phyloP scores from a whole-genome alignment of 2,888 invertebrate species.

The Cremastobaeus sp. region DNA sequence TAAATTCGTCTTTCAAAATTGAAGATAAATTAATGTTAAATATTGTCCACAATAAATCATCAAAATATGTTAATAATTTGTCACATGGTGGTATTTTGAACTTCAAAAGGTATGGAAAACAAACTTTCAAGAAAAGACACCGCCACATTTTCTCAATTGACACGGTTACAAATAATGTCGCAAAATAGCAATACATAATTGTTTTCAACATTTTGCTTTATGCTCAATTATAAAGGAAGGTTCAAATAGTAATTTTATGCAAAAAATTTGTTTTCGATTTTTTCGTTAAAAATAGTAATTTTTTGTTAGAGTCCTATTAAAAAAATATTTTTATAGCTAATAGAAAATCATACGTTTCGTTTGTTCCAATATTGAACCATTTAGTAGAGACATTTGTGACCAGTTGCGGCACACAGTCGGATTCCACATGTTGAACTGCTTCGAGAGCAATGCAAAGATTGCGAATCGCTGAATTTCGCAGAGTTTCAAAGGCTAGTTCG shows the following conservation, averaged over 20 bases:
- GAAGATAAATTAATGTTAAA: not conserved
- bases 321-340: constrained; percentile 1
- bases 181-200: too few species aligned
- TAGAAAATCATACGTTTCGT: constrained; percentile 82
- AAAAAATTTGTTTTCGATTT: too few species aligned
- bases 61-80: too few species aligned
- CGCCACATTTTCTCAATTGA: not conserved
- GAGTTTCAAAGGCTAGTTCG: constrained; percentile 90
- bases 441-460: constrained; percentile 96
- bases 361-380: constrained; percentile 94
- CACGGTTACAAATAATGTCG: not conserved
- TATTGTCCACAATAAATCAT: too few species aligned
- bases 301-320: too few species aligned
- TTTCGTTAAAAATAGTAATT: too few species aligned
- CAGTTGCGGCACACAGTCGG: constrained; percentile 95
- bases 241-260: not conserved
- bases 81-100: too few species aligned
- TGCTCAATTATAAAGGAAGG: too few species aligned
- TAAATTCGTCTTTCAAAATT: not conserved
- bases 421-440: constrained; percentile 92
- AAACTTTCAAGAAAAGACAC: too few species aligned
- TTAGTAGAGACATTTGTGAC: constrained; percentile 97
- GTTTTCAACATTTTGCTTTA: too few species aligned
- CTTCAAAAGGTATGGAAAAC: too few species aligned
- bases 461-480: constrained; percentile 96